phyloP scores from a whole-genome alignment of 2,888 invertebrate genomes.

The Eremobia ochroleuca region DNA sequence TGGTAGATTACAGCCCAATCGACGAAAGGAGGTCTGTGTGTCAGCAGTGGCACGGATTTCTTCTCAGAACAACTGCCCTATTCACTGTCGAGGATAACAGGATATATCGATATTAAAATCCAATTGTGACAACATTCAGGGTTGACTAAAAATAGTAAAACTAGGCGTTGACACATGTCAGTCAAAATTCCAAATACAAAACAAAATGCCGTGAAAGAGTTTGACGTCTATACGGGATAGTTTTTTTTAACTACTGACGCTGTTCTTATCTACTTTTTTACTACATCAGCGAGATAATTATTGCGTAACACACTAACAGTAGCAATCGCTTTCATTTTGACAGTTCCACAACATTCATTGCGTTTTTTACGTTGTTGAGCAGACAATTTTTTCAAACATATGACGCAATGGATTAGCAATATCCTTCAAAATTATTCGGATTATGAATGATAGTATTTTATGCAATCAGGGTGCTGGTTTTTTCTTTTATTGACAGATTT shows the following conservation, averaged over 20 bases:
- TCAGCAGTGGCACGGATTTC: too few species aligned
- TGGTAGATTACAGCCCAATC: too few species aligned
- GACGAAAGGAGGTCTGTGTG: too few species aligned
- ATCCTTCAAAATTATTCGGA: too few species aligned
- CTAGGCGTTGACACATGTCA: neutral
- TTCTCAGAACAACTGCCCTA: neutral
- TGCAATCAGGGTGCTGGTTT: too few species aligned
- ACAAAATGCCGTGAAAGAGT: neutral
- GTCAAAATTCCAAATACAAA: slow-evolving; percentile 10
- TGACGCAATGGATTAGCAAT: too few species aligned
- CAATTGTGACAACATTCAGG: neutral
- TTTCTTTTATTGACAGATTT: neutral
- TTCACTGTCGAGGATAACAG: neutral
- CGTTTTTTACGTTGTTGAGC: too few species aligned
- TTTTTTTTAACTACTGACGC: neutral
- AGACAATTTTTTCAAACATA: too few species aligned
- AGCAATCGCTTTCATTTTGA: too few species aligned
- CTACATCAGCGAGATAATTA: neutral
- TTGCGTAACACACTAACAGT: too few species aligned
- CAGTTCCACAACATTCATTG: too few species aligned
- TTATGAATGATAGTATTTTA: too few species aligned
- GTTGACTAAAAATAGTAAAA: neutral
- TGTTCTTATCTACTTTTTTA: neutral
- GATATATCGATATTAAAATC: neutral
- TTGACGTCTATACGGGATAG: neutral